Evolutionary conservation across 23 tunicate species (phyloP), one percentile per base, ranked within the genome.

Genomic region (Styela plicata): DNA sequence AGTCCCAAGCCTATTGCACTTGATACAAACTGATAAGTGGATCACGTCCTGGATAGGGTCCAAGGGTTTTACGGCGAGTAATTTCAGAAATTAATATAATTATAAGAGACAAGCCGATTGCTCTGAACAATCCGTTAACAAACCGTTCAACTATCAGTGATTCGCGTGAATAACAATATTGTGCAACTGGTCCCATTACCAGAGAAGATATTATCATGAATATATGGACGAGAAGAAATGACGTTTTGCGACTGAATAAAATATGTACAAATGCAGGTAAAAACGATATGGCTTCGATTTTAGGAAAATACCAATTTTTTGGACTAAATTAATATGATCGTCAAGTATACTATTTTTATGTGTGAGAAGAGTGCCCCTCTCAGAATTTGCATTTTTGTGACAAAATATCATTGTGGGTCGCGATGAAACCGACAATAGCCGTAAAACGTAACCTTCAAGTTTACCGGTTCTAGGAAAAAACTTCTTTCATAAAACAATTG

Each of bases 121-220:
- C 81, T 53, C 81, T 52, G 27, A 57, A 52, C 21, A 76, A 10
- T 18, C 81, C 81, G 27, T 23, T 27, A 21, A 76, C 27, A 24
- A 76, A 76, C 22, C 81, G 36, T 21, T 65, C 81, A 67, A 53
- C 31, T 64, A 76, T 76, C 24, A 76, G 66, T 22, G 33, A 53
- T 44, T 76, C 81, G 66, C 44, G 1, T n/a, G 81, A 76, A 22
- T 22, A 67, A 7, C 66, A 24, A 67, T 44, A 76, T 24, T 1
- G 24, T 13, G 81, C 81, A 76, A 25, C 81, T 7, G 66, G 66
- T 0, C 66, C 81, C 81, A 76, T 76, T 26, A 76, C 18, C 21
- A 76, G 7, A 44, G 33, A 26, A 29, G 81, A 36, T 16, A 76
- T 0, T 0, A 53, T n/a, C 52, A 28, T 76, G 31, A 76, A 25